These are phyloP conservation scores for Daboia siamensis DNA, from an alignment of 2,113 vertebrate genomes.

Conservation along the genomic window DNA sequence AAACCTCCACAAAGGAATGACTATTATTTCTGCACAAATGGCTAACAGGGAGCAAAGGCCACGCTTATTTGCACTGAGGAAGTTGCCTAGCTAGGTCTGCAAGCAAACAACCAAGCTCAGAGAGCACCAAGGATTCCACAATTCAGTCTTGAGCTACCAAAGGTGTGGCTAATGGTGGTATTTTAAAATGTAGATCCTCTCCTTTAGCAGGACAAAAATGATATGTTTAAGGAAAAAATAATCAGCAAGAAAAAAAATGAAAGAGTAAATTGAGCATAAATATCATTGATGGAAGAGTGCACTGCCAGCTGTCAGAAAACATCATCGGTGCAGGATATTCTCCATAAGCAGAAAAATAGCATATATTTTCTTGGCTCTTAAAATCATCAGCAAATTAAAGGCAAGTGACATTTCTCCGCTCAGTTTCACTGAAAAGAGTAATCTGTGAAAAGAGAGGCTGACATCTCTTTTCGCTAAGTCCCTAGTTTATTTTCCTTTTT, in stretches of 20 bases:
- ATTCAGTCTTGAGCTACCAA: background rate
- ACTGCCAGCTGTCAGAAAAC: background rate
- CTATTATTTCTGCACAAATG: background rate
- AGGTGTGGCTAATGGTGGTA: background rate
- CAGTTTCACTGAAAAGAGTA: background rate
- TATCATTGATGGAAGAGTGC: background rate
- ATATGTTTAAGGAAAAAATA: background rate
- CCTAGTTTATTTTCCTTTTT: background rate
- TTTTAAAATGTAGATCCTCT: background rate
- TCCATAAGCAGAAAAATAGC: background rate
- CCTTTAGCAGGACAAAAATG: background rate
- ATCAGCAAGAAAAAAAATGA: background rate
- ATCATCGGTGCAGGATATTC: background rate
- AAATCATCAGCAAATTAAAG: background rate
- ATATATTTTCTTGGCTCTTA: background rate
- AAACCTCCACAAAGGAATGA: background rate
- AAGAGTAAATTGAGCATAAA: background rate
- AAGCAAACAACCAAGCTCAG: background rate
- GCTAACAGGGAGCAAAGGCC: background rate
- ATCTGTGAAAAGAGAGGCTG: background rate
- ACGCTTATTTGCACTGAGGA: background rate
- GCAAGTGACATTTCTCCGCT: background rate
- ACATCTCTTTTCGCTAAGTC: background rate
- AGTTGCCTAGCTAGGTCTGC: background rate
- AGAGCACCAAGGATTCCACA: background rate